Percentiles rank a stretch among this genome's conserved stretches.
phyloP scores from a whole-genome alignment of 2,888 invertebrate species.

The Cephus runcator region DNA sequence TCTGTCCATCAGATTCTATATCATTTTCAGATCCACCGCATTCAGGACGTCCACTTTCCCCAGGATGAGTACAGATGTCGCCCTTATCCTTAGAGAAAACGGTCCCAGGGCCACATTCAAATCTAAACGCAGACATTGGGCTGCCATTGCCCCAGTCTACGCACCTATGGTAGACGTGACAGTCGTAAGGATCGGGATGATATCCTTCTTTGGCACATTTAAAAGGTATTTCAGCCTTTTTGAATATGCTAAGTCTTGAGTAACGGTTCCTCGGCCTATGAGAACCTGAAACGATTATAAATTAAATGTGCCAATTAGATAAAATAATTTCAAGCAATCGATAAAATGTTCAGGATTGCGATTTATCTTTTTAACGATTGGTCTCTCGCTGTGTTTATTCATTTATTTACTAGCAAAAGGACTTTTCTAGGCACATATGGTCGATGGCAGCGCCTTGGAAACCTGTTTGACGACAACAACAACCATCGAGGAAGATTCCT shows the following conservation, averaged over 20 bases:
- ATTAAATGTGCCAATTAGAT: neutral
- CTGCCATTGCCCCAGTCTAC: conserved; percentile 71
- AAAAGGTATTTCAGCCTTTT: conserved; percentile 54
- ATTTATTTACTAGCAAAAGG: neutral
- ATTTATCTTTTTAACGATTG: neutral
- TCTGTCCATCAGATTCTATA: conserved; percentile 54
- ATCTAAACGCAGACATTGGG: conserved; percentile 71
- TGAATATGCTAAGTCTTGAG: neutral
- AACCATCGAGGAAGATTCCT: conserved; percentile 28
- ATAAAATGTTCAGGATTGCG: neutral
- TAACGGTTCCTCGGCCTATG: neutral
- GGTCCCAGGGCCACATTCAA: conserved; percentile 80
- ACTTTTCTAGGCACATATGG: neutral
- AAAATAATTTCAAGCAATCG: neutral
- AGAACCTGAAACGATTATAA: conserved; percentile 19
- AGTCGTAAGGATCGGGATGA: conserved; percentile 77
- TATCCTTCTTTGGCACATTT: conserved; percentile 77
- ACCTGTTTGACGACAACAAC: conserved; percentile 57
- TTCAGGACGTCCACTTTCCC: conserved; percentile 75
- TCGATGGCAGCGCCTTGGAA: conserved; percentile 19
- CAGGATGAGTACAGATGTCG: conserved; percentile 80
- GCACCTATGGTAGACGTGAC: conserved; percentile 81
- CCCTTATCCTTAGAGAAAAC: conserved; percentile 69
- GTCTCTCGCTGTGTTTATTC: neutral
- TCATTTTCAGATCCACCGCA: conserved; percentile 72